Evolutionary conservation across 2,113 vertebrate genomes (phyloP), one percentile per base, ranked within the genome.

Genomic region (Lutjanus erythropterus): DNA sequence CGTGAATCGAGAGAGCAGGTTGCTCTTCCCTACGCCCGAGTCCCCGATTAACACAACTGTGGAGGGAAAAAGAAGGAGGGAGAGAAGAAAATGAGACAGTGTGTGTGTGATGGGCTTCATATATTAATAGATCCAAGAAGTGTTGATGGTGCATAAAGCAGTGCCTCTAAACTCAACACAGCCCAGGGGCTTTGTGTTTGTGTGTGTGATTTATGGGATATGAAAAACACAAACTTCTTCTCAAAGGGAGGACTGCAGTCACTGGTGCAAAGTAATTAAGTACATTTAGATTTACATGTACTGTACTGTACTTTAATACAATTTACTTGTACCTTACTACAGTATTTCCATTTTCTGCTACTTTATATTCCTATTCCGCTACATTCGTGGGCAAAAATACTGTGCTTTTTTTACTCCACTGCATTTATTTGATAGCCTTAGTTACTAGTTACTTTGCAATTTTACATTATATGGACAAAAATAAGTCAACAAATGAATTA

Each of bases 1-100:
- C 44, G 98, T 99, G 92, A 99, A 99, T 70, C 97, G 96, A 5
- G 95, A 96, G 71, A 96, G 94, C 85, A 96, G 89, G 89, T 96
- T 96, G 89, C 95, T 96, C 88, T 96, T 96, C 71, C 95, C 95
- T 2, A 96, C 94, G 15, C 95, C 95, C 0, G 95, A 96, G 85
- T 96, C 95, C 60, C 95, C 95, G 21, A 96, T 96, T 78, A 99
- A 93, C 96, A 99, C 94, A 92, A 99, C 94, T 95, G 89, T 64
- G 61, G 53, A 75, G 69, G 77, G 15, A 71, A n/a, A 56, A 5
- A 55, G n/a, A 27, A 3, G 25, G 42, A 5, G 2, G 29, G 12
- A 31, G 18, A 21, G 35, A 14, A 68, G 62, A 23, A 58, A 49
- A 65, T 81, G 39, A 85, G 15, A n/a, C 18, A 37, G 37, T n/a